Base-by-base conservation (phyloP, 2,113 vertebrate genomes). In the Sardina pilchardus region DNA sequence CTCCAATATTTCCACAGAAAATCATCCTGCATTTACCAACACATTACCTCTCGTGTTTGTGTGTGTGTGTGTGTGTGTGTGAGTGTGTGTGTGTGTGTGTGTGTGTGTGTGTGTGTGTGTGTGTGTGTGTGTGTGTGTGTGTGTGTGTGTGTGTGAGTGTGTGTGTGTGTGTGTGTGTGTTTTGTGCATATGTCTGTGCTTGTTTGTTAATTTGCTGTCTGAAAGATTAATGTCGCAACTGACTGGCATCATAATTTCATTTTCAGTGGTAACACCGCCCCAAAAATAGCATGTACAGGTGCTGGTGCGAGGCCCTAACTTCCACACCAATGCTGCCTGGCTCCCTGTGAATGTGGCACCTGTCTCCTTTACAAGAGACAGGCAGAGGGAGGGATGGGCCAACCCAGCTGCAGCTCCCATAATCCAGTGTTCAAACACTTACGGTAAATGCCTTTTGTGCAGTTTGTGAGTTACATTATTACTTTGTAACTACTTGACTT, bases 371-470 rank as follows among this genome's bases (percentile, higher is more conserved):
- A 75, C 67, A 75, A 34, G 67, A 75, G 67, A 48, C 43, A 36
- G 16, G 53, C 63, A 78, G 53, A 56, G 19, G 19, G 53, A 14
- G 59, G 42, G 50, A 85, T 48, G 0, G 34, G 42, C 43, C 56
- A 82, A n/a, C 59, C 43, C 81, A 82, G 81, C 81, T 82, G 83
- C 30, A 36, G 67, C 71, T 34, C 34, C 30, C 71, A 78, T 36
- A 34, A 78, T 59, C 53, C 17, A 19, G 39, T 42, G 39, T 42
- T 3, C 4, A 42, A 42, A 42, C 39, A 42, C 47, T 48, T 48
- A 16, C 36, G 30, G 17, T 56, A 21, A 7, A 48, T 48, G 47
- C 14, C 47, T 12, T 48, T 56, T 17, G 50, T 4, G 21, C 17
- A 56, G 14, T 17, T 17, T 56, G 3, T 6, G 3, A 47, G 45